Evolutionary conservation across 2,888 invertebrate species (phyloP).

Genomic region (Laspeyria flexula): DNA sequence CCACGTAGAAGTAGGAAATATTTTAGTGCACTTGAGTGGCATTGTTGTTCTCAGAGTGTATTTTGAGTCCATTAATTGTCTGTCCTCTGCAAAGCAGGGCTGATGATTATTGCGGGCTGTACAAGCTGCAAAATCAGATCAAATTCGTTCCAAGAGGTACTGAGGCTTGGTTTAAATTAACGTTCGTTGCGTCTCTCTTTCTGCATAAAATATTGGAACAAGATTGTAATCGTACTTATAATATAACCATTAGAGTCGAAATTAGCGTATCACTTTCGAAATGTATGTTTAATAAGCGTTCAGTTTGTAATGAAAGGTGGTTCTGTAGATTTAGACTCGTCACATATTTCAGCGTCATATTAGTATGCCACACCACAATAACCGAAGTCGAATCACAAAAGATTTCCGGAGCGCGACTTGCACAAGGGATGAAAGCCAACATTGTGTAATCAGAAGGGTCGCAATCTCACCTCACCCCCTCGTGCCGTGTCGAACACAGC

Average conservation of each 20-base stretch:
- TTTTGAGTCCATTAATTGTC: too few relatives aligned
- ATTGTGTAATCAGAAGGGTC: constrained; percentile 86
- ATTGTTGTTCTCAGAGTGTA: too few relatives aligned
- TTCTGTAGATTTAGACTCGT: constrained; percentile 54
- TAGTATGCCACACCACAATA: constrained; percentile 84
- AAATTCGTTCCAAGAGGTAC: too few relatives aligned
- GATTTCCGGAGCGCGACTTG: constrained; percentile 85
- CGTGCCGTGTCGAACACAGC: constrained; percentile 78
- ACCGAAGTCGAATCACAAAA: constrained; percentile 85
- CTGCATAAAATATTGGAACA: too few relatives aligned
- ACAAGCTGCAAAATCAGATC: too few relatives aligned
- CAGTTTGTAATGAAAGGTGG: constrained; percentile 54
- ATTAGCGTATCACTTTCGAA: constrained; percentile 36
- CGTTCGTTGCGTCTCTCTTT: too few relatives aligned
- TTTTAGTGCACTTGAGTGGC: too few relatives aligned
- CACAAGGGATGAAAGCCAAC: constrained; percentile 85
- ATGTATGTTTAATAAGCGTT: constrained; percentile 44
- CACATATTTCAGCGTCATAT: constrained; percentile 77
- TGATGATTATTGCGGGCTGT: too few relatives aligned
- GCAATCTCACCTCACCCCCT: constrained; percentile 80
- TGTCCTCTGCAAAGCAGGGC: too few relatives aligned
- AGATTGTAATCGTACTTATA: too few relatives aligned
- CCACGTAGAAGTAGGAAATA: too few relatives aligned
- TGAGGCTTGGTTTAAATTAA: too few relatives aligned
- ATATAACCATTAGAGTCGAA: neutral